These are phyloP conservation scores for Myotis findleyi DNA, from an alignment of 2,797 vertebrate genomes.

Conservation along the genomic window DNA sequence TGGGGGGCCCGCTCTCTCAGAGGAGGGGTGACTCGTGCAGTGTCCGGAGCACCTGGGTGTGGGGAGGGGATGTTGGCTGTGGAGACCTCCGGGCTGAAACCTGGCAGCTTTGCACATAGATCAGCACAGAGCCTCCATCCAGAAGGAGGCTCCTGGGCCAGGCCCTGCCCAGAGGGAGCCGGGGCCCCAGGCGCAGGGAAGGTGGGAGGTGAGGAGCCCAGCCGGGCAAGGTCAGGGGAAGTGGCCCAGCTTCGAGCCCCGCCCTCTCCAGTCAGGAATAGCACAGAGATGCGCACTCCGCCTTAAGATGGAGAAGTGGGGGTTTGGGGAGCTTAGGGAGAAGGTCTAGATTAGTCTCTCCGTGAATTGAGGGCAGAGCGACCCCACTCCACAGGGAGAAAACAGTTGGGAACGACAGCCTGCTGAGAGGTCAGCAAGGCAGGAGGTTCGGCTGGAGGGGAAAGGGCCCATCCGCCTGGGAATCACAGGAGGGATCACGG, in stretches of 20 bases:
- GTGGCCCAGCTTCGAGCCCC: background rate
- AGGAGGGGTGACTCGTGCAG: too few species aligned
- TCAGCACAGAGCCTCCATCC: background rate
- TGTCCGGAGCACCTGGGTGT: background rate
- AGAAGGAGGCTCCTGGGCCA: background rate
- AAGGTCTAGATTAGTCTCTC: too few species aligned
- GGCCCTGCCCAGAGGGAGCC: background rate
- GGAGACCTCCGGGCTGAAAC: background rate
- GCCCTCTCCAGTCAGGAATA: too few species aligned
- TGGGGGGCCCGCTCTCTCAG: background rate
- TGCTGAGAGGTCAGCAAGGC: too few species aligned
- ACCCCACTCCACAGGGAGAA: too few species aligned
- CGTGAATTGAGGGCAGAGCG: too few species aligned
- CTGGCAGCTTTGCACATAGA: background rate
- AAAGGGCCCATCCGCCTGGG: background rate
- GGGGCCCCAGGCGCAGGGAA: background rate
- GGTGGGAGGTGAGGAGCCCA: background rate
- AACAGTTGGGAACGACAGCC: too few species aligned
- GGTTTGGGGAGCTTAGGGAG: too few species aligned
- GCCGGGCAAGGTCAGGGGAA: constrained; percentile 3
- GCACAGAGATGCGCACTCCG: too few species aligned
- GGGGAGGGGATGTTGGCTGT: background rate
- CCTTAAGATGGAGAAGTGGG: too few species aligned
- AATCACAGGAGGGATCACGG: background rate
- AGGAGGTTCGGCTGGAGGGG: too few species aligned